phyloP scores from a whole-genome alignment of 2,113 vertebrate genomes.

The Dromaius novaehollandiae region DNA sequence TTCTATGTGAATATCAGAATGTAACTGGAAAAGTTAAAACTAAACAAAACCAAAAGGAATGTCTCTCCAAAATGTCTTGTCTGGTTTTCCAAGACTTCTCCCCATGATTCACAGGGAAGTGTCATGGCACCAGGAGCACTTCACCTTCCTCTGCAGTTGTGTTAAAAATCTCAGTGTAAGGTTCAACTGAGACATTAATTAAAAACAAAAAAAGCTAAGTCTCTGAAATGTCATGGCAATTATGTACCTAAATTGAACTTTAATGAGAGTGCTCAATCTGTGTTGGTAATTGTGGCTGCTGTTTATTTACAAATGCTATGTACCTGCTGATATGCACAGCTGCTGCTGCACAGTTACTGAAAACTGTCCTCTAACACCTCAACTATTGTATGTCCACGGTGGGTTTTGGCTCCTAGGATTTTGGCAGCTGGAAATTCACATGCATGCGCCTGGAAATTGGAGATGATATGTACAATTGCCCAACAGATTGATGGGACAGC shows the following conservation, averaged over 20 bases:
- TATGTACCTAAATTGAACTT: constrained; percentile 59
- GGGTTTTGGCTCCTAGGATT: background rate
- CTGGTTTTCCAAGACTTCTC: background rate
- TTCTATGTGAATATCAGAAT: background rate
- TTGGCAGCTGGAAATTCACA: background rate
- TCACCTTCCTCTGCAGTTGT: background rate
- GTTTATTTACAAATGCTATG: constrained; percentile 38
- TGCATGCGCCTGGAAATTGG: background rate
- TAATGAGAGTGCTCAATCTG: constrained; percentile 63
- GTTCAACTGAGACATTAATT: constrained; percentile 35
- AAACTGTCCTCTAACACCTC: background rate
- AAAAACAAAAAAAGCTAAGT: background rate
- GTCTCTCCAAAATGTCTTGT: background rate
- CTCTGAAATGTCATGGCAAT: constrained; percentile 62
- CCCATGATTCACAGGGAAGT: background rate
- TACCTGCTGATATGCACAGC: constrained; percentile 30
- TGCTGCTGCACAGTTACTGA: background rate
- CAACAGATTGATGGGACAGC: background rate
- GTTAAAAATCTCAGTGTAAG: background rate
- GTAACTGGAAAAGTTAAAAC: background rate
- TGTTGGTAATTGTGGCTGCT: constrained; percentile 53
- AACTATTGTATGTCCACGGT: rapidly evolving
- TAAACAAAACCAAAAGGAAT: no score
- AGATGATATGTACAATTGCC: background rate
- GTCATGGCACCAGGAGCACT: background rate